Percentiles rank a stretch among this genome's conserved stretches.
These are phyloP conservation scores for Scaptomyza hsui DNA, from an alignment of 1,140 invertebrate species.

Conservation along the genomic window DNA sequence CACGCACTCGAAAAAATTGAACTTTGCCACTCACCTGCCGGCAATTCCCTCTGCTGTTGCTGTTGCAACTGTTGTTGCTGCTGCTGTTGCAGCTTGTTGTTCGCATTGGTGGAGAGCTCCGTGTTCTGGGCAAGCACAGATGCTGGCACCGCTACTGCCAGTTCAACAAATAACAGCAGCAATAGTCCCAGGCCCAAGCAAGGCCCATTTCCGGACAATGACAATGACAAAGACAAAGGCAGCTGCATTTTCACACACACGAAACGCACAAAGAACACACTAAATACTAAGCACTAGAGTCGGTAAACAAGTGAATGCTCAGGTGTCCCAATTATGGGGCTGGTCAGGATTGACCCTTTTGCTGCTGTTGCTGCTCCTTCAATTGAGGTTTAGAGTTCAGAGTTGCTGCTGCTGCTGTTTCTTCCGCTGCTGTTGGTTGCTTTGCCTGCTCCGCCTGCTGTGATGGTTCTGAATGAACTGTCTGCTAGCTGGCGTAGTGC, in stretches of 20 bases:
- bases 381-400: background rate
- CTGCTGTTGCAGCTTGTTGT: constrained; percentile 65
- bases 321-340: constrained; percentile 30
- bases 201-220: constrained; percentile 17
- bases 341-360: constrained; percentile 20
- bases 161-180: constrained; percentile 47
- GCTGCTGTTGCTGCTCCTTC: constrained; percentile 12
- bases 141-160: constrained; percentile 68
- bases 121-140: constrained; percentile 81
- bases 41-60: constrained; percentile 53
- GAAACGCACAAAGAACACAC: constrained; percentile 1
- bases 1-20: constrained; percentile 49
- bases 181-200: constrained; percentile 40
- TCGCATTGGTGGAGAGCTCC: constrained; percentile 74
- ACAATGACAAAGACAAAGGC: constrained; percentile 38
- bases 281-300: constrained; percentile 7
- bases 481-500: constrained; percentile 59
- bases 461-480: constrained; percentile 83
- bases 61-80: constrained; percentile 47
- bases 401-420: constrained; percentile 20
- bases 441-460: constrained; percentile 62
- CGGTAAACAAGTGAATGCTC: constrained; percentile 29
- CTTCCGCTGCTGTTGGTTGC: constrained; percentile 17
- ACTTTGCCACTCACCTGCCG: constrained; percentile 76
- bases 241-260: constrained; percentile 50